Conservation (phyloP, 2,113 vertebrate species). For the Pelecanoides urinatrix region DNA sequence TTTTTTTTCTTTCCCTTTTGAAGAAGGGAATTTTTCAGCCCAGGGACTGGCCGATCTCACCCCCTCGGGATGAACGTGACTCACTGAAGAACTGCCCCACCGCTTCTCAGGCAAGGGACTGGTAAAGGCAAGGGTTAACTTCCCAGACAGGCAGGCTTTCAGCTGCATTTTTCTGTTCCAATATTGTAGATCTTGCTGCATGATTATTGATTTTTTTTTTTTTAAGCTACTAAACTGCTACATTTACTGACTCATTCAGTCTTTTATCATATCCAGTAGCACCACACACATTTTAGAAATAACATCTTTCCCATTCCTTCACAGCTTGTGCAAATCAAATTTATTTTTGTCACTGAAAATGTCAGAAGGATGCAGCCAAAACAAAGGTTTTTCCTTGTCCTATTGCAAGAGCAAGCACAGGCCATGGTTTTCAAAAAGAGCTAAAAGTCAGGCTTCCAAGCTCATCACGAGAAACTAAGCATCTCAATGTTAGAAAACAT, state of each 20-base stretch:
- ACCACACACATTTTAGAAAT: conserved; percentile 53
- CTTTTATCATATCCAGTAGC: conserved; percentile 66
- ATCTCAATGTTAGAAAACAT: not conserved
- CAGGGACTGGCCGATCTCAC: accelerated
- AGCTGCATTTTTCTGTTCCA: not conserved
- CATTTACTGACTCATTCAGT: conserved; percentile 58
- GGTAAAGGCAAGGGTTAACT: not conserved
- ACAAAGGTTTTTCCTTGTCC: not conserved
- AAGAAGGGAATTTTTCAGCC: not conserved
- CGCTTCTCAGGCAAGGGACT: not conserved
- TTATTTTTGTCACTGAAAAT: conserved; percentile 67
- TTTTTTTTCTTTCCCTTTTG: not conserved
- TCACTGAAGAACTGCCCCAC: not conserved
- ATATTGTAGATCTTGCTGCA: not conserved
- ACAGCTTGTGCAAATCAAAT: conserved; percentile 68
- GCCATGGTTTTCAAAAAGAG: not conserved
- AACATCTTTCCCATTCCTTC: conserved; percentile 45
- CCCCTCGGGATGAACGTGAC: accelerated
- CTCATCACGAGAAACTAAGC: not conserved
- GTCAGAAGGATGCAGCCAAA: conserved; percentile 31
- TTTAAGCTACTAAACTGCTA: conserved; percentile 51
- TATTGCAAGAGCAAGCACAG: not conserved
- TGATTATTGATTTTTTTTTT: conserved; percentile 50
- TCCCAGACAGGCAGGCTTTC: not conserved
- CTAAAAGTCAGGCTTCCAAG: not conserved